Percentiles rank a stretch among this genome's conserved stretches.
Evolutionary conservation across 1,140 invertebrate species (phyloP).

Genomic region (Aphaenogaster floridana): DNA sequence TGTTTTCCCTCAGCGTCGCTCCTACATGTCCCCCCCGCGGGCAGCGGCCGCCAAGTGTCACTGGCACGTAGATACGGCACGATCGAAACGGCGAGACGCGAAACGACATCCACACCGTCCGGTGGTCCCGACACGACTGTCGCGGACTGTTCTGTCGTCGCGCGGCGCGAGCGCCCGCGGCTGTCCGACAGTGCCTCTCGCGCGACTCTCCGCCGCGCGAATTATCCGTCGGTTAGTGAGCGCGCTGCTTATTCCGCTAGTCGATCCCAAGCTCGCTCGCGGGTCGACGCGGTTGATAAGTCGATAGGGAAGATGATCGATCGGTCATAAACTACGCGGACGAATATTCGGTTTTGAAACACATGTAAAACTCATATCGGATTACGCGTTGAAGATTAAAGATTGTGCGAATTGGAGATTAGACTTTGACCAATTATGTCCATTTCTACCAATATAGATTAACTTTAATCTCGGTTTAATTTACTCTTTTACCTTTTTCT

Average conservation of each 20-base stretch:
- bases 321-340: not conserved
- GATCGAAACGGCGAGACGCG: conserved; percentile 49
- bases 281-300: not conserved
- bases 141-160: not conserved
- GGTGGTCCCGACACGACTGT: conserved; percentile 74
- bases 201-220: not conserved
- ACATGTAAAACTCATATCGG: no score
- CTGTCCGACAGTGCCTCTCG: conserved; percentile 2
- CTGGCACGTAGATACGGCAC: conserved; percentile 43
- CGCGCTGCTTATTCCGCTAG: not conserved
- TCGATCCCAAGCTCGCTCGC: not conserved
- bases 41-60: conserved; percentile 44
- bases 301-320: no score
- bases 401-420: no score
- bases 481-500: no score
- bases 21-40: not conserved
- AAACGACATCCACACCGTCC: conserved; percentile 47
- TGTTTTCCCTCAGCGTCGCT: conserved; percentile 22
- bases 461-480: no score
- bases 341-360: not conserved
- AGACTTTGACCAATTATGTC: no score
- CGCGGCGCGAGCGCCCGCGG: conserved; percentile 3
- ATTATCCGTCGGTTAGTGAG: conserved; percentile 27
- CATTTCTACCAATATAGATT: no score
- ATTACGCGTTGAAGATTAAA: no score